Conservation (phyloP, 2,113 vertebrate genomes). For the Anhinga anhinga region DNA sequence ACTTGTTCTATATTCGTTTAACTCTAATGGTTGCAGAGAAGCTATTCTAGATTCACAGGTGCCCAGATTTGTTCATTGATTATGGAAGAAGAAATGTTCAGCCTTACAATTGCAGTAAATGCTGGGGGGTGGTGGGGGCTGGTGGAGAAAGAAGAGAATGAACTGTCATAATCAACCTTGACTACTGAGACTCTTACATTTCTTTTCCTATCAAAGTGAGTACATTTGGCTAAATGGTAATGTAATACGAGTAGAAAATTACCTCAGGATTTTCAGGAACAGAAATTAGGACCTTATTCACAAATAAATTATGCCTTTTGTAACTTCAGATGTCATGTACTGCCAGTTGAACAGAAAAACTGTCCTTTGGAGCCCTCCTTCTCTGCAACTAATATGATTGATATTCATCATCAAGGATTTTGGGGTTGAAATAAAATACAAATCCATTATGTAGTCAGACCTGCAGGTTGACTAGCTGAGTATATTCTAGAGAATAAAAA, state of each 20-base stretch:
- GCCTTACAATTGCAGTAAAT: background rate
- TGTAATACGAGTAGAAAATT: background rate
- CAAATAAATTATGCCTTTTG: constrained; percentile 38
- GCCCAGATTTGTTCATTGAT: background rate
- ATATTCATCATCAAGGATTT: background rate
- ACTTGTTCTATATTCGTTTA: background rate
- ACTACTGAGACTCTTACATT: background rate
- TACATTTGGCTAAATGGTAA: background rate
- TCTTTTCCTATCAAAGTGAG: background rate
- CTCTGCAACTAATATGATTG: background rate
- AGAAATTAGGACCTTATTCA: constrained; percentile 28
- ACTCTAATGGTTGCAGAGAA: background rate
- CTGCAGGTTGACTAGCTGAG: background rate
- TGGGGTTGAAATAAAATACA: background rate
- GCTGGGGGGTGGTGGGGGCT: background rate
- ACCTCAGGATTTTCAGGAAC: background rate
- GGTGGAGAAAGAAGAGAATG: background rate
- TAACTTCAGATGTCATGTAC: background rate
- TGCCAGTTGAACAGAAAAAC: background rate
- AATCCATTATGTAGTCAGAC: background rate
- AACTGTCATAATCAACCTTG: background rate
- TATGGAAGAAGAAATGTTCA: background rate
- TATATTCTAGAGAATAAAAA: background rate
- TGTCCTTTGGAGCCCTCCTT: background rate
- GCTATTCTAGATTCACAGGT: background rate